phyloP scores from a whole-genome alignment of 2,888 invertebrate genomes.

The Stenodera caucasica region DNA sequence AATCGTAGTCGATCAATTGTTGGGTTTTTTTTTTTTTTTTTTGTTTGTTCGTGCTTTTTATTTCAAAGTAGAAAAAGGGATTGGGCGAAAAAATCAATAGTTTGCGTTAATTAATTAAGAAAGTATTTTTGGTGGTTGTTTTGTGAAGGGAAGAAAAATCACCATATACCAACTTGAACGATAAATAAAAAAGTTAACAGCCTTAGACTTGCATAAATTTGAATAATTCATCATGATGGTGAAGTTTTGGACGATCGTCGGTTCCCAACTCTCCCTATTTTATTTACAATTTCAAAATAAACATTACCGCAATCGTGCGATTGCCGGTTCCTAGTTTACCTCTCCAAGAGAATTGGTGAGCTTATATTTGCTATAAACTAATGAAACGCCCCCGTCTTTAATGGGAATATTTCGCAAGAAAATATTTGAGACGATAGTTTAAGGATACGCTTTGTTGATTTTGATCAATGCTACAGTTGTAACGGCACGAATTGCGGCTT shows the following conservation, averaged over 20 bases:
- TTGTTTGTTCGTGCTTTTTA: neutral
- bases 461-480: neutral
- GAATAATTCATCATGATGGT: slow-evolving; percentile 1
- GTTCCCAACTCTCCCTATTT: neutral
- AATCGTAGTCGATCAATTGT: neutral
- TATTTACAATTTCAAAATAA: neutral
- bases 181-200: slow-evolving; percentile 10
- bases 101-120: slow-evolving; percentile 9
- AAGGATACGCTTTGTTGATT: neutral
- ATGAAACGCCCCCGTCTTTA: neutral
- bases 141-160: neutral
- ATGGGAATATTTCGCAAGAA: neutral
- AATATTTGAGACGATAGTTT: neutral
- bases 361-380: too few species aligned
- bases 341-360: too few species aligned
- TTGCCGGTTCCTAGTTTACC: too few species aligned
- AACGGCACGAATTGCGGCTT: neutral
- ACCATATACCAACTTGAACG: neutral
- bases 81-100: neutral
- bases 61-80: neutral
- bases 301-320: too few species aligned
- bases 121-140: neutral
- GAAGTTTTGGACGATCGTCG: neutral
- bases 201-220: slow-evolving; percentile 8
- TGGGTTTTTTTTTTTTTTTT: neutral